Evolutionary conservation across 2,888 invertebrate species (phyloP).

Genomic region (Drosophila colorata): DNA sequence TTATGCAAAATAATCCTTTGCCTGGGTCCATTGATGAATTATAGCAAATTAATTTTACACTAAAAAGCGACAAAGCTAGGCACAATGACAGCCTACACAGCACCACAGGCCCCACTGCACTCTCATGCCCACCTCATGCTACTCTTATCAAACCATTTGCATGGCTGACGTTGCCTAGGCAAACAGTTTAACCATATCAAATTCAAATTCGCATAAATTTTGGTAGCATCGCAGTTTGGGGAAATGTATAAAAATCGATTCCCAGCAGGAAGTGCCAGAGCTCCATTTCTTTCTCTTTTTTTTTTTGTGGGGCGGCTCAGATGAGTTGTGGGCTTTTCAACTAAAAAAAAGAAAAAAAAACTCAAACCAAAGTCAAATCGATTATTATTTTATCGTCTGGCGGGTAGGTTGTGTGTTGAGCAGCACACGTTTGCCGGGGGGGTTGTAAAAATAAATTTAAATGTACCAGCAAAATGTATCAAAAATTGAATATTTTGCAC

Average conservation of each 20-base stretch:
- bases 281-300: conserved; percentile 51
- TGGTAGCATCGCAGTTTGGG: conserved; percentile 35
- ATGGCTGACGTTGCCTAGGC: conserved; percentile 73
- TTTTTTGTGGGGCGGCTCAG: conserved; percentile 22
- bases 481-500: conserved; percentile 65
- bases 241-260: conserved; percentile 64
- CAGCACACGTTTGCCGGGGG: conserved; percentile 49
- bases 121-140: conserved; percentile 6
- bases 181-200: conserved; percentile 79
- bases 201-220: conserved; percentile 79
- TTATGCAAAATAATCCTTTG: conserved; percentile 73
- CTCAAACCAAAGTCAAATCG: conserved; percentile 78
- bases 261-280: conserved; percentile 60
- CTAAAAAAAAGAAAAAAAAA: conserved; percentile 30
- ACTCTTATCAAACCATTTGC: conserved; percentile 70
- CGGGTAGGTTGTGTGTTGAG: conserved; percentile 22
- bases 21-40: conserved; percentile 79
- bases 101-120: not conserved
- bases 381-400: conserved; percentile 78
- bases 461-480: conserved; percentile 67
- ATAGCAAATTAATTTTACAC: conserved; percentile 83
- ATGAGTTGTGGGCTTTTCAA: conserved; percentile 52
- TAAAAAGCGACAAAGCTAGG: conserved; percentile 69
- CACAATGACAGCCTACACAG: conserved; percentile 54
- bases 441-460: conserved; percentile 69